Evolutionary conservation across 1,140 invertebrate species (phyloP).

Genomic region (Cherax destructor): DNA sequence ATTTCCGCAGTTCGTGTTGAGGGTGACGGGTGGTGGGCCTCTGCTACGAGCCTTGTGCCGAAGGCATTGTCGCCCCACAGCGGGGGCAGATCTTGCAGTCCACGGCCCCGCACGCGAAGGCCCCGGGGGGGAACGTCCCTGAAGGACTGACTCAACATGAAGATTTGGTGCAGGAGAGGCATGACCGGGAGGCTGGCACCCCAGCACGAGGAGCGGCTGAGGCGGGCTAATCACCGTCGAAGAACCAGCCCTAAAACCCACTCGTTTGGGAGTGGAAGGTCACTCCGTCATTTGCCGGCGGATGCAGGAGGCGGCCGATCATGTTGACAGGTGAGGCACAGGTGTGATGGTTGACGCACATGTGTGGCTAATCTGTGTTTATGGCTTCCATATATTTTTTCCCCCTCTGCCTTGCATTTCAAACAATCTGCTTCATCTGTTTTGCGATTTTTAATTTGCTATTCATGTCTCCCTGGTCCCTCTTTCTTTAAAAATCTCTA

Average conservation of each 20-base stretch:
- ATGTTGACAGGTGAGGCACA: conserved; percentile 77
- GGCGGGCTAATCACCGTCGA: too few relatives aligned
- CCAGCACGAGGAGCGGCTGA: too few relatives aligned
- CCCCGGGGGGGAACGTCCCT: background rate
- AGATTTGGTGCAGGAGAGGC: background rate
- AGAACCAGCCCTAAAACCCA: conserved; percentile 79
- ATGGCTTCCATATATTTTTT: too few relatives aligned
- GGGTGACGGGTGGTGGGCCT: conserved; percentile 95
- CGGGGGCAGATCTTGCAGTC: conserved; percentile 84
- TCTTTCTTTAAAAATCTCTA: too few relatives aligned
- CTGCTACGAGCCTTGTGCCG: conserved; percentile 96
- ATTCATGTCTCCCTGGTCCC: too few relatives aligned
- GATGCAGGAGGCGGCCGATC: conserved; percentile 83
- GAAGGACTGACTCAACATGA: conserved; percentile 10
- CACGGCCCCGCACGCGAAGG: conserved; percentile 74
- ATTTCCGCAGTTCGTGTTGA: conserved; percentile 87
- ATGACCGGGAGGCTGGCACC: background rate
- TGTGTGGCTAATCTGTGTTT: too few relatives aligned
- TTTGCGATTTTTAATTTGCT: too few relatives aligned
- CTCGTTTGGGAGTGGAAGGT: conserved; percentile 91
- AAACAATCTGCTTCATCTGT: too few relatives aligned
- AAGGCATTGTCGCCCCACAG: conserved; percentile 93
- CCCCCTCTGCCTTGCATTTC: too few relatives aligned
- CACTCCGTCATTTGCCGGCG: conserved; percentile 81
- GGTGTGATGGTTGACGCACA: too few relatives aligned